These are phyloP conservation scores for Trinectes maculatus DNA, from an alignment of 2,113 vertebrate species.

Conservation along the genomic window DNA sequence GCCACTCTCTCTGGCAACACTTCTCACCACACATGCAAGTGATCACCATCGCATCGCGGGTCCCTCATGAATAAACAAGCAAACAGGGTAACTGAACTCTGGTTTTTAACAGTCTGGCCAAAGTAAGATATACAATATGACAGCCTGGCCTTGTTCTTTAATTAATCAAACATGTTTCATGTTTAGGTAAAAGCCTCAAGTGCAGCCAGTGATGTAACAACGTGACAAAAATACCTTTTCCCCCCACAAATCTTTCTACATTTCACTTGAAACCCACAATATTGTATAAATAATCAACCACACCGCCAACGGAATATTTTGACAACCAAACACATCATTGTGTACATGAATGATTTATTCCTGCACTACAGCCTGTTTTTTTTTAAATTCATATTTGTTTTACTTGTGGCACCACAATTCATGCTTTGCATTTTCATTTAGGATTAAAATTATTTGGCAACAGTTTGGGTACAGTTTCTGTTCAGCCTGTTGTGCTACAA, in stretches of 20 bases:
- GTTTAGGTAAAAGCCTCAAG: slow-evolving; percentile 3
- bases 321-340: not conserved
- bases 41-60: slow-evolving; percentile 51
- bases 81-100: slow-evolving; percentile 1
- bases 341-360: slow-evolving; percentile 1
- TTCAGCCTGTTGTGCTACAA: slow-evolving; percentile 14
- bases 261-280: not conserved
- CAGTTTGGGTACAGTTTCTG: slow-evolving; percentile 11
- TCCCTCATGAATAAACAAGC: slow-evolving; percentile 44
- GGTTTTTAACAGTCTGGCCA: slow-evolving; percentile 24
- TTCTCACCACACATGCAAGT: slow-evolving; percentile 60
- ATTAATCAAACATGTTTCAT: slow-evolving; percentile 28
- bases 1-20: slow-evolving; percentile 57
- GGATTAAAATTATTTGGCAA: slow-evolving; percentile 7
- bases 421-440: not conserved
- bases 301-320: not conserved
- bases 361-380: no score
- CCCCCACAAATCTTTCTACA: not conserved
- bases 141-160: slow-evolving; percentile 3
- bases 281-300: not conserved
- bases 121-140: slow-evolving; percentile 36
- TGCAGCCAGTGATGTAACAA: not conserved
- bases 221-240: not conserved
- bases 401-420: not conserved
- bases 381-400: not conserved